Percentiles rank a stretch among this genome's conserved stretches.
Conservation (phyloP, 2,113 vertebrate species). For the Salminus brasiliensis region DNA sequence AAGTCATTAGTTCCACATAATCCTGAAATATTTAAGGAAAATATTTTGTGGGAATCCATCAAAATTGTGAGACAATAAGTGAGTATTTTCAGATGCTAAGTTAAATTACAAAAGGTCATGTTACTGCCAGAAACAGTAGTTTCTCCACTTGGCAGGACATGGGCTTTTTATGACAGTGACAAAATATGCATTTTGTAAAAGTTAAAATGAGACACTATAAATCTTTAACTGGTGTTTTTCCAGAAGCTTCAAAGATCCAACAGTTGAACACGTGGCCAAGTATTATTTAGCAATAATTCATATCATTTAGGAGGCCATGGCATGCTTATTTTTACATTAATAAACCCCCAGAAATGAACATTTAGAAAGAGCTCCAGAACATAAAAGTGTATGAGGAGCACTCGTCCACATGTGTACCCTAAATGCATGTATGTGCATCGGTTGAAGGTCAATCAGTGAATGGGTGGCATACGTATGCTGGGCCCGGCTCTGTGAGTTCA, state of each 20-base stretch:
- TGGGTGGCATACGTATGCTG: conserved; percentile 44
- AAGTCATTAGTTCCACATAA: too few species aligned
- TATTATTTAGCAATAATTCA: conserved; percentile 10
- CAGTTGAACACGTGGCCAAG: background rate
- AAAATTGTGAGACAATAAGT: too few species aligned
- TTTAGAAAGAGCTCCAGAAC: too few species aligned
- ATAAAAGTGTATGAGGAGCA: too few species aligned
- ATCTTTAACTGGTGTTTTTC: conserved; percentile 24
- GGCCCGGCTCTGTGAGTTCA: conserved; percentile 46
- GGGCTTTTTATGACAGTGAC: background rate
- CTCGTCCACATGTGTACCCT: background rate
- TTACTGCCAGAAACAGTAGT: too few species aligned
- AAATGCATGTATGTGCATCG: conserved; percentile 25
- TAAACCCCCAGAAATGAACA: background rate
- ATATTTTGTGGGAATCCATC: too few species aligned
- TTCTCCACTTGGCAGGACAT: too few species aligned
- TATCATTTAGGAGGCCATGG: background rate
- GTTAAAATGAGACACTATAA: conserved; percentile 41
- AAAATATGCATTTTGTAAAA: conserved; percentile 46
- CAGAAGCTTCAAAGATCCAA: background rate
- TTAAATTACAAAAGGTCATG: too few species aligned
- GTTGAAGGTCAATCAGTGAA: conserved; percentile 32
- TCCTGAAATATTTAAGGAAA: too few species aligned
- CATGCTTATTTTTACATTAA: background rate
- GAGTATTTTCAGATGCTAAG: too few species aligned